Evolutionary conservation across 1,140 invertebrate genomes (phyloP).

Genomic region (Cotesia typhae): DNA sequence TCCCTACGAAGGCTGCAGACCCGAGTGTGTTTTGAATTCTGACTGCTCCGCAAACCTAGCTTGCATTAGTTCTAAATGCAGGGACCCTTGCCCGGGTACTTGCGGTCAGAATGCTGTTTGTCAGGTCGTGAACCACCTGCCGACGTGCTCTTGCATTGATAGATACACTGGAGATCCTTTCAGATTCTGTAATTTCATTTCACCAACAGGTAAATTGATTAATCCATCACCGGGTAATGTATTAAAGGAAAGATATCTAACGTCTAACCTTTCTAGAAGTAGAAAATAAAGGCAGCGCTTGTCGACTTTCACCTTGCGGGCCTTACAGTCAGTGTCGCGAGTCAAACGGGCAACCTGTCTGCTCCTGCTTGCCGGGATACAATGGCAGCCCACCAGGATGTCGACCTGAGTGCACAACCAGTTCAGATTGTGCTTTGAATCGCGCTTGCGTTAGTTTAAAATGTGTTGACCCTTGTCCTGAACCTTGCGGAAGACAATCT

Average conservation of each 20-base stretch:
- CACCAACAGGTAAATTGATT: slow-evolving; percentile 62
- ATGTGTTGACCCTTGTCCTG: slow-evolving; percentile 73
- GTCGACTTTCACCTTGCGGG: slow-evolving; percentile 69
- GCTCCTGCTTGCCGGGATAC: slow-evolving; percentile 76
- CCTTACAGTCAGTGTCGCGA: slow-evolving; percentile 75
- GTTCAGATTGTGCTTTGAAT: slow-evolving; percentile 71
- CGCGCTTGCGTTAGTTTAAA: slow-evolving; percentile 71
- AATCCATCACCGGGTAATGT: slow-evolving; percentile 61
- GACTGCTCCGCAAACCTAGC: slow-evolving; percentile 58
- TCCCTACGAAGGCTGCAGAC: slow-evolving; percentile 78
- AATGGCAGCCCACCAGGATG: slow-evolving; percentile 74
- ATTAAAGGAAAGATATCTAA: too few species aligned
- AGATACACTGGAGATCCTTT: slow-evolving; percentile 64
- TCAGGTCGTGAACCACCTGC: slow-evolving; percentile 64
- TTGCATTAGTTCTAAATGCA: slow-evolving; percentile 60
- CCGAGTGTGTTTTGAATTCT: slow-evolving; percentile 73
- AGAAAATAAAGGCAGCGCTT: too few species aligned
- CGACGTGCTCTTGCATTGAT: slow-evolving; percentile 66
- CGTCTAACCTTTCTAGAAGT: too few species aligned
- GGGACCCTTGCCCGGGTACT: slow-evolving; percentile 64
- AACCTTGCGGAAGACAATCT: slow-evolving; percentile 71
- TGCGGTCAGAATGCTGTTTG: slow-evolving; percentile 67
- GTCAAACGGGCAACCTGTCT: slow-evolving; percentile 66
- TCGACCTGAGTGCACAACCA: slow-evolving; percentile 71
- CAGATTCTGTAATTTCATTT: slow-evolving; percentile 43